phyloP scores from a whole-genome alignment of 2,888 invertebrate genomes.

The Dendrolimus houi region DNA sequence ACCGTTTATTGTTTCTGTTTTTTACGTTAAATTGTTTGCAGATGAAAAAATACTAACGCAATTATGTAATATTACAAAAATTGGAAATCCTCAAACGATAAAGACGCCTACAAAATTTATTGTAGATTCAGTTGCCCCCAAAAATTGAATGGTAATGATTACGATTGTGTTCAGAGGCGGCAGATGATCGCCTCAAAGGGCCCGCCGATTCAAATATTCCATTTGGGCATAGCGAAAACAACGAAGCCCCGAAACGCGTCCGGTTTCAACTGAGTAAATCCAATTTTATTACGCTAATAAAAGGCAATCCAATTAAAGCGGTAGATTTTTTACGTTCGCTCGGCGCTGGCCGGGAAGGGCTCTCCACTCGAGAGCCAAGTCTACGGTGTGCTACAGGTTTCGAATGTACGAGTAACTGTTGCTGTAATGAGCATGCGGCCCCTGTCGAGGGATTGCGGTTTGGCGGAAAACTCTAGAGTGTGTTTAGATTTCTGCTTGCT shows the following conservation, averaged over 20 bases:
- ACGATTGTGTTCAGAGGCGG: slow-evolving; percentile 17
- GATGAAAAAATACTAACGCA: no score
- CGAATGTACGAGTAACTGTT: slow-evolving; percentile 32
- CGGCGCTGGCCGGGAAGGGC: slow-evolving; percentile 32
- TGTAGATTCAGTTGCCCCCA: not conserved
- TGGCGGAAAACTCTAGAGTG: slow-evolving; percentile 24
- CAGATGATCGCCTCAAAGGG: slow-evolving; percentile 22
- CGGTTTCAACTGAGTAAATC: slow-evolving; percentile 51
- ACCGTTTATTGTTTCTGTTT: no score
- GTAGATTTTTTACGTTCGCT: slow-evolving; percentile 52
- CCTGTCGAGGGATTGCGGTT: slow-evolving; percentile 16
- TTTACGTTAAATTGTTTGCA: no score
- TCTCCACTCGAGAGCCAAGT: slow-evolving; percentile 37
- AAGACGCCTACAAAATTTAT: not conserved
- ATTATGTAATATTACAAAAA: not conserved
- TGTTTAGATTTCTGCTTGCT: not conserved
- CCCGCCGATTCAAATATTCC: slow-evolving; percentile 32
- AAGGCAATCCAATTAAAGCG: slow-evolving; percentile 69
- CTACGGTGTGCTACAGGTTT: slow-evolving; percentile 36
- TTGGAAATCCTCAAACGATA: not conserved
- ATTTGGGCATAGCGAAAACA: slow-evolving; percentile 43
- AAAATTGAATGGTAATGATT: slow-evolving; percentile 18
- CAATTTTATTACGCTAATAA: slow-evolving; percentile 72
- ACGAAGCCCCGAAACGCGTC: slow-evolving; percentile 37
- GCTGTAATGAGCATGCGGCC: slow-evolving; percentile 23